Percentiles rank a stretch among this genome's conserved stretches.
These are phyloP conservation scores for Sycophaga agraensis DNA, from an alignment of 1,140 invertebrate genomes.

Conservation along the genomic window DNA sequence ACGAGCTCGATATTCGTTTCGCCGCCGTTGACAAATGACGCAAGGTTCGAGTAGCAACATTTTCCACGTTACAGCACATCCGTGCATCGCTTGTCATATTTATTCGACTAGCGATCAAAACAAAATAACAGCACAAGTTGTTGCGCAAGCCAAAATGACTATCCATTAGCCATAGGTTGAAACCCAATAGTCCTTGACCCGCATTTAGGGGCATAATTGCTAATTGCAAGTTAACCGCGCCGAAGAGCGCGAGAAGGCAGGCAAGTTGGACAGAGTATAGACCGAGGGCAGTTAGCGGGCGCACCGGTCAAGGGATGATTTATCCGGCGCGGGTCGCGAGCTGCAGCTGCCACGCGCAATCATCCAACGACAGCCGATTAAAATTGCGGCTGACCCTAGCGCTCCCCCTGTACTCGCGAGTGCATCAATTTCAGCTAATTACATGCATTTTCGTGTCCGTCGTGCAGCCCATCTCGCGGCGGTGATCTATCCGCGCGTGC, in stretches of 20 bases:
- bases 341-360: constrained; percentile 48
- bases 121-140: neutral
- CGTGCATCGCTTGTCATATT: too few relatives aligned
- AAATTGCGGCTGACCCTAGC: constrained; percentile 43
- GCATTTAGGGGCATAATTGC: too few relatives aligned
- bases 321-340: constrained; percentile 51
- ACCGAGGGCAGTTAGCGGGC: neutral
- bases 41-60: too few relatives aligned
- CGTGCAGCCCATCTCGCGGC: constrained; percentile 10
- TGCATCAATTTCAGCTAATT: constrained; percentile 56
- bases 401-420: neutral
- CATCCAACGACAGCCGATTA: constrained; percentile 59
- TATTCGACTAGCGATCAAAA: too few relatives aligned
- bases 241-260: neutral
- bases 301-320: constrained; percentile 43
- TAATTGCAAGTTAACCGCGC: neutral
- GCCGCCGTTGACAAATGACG: too few relatives aligned
- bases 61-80: too few relatives aligned
- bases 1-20: too few relatives aligned
- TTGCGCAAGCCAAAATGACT: too few relatives aligned
- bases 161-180: too few relatives aligned
- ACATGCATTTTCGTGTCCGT: constrained; percentile 55
- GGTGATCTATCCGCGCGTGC: neutral
- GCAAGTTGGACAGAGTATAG: neutral
- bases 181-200: too few relatives aligned